Evolutionary conservation across 2,113 vertebrate genomes (phyloP).

Genomic region (Setophaga petechia): DNA sequence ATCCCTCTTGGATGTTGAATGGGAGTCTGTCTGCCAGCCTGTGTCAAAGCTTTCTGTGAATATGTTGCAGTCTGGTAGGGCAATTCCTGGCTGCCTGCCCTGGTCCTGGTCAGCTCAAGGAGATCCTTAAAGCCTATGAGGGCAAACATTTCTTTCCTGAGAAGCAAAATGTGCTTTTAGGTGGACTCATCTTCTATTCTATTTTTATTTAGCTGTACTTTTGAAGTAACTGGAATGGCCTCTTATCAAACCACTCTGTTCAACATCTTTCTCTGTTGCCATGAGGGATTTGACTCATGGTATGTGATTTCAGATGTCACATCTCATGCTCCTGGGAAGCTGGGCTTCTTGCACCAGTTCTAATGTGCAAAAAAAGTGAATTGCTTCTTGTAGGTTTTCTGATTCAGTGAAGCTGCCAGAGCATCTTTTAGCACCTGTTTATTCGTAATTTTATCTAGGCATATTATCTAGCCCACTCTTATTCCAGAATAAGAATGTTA

Average conservation of each 20-base stretch:
- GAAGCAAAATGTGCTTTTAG: accelerated
- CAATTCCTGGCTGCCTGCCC: not conserved
- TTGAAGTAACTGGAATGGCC: not conserved
- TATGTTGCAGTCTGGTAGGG: not conserved
- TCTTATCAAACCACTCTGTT: not conserved
- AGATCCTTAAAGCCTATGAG: not conserved
- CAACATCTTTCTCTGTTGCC: not conserved
- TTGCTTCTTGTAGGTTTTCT: not conserved
- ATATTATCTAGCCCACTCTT: not conserved
- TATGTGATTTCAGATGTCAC: not conserved
- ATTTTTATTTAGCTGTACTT: not conserved
- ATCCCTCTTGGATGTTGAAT: accelerated
- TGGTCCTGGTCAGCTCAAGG: not conserved
- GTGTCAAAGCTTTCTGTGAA: accelerated
- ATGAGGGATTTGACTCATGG: not conserved
- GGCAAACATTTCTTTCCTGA: not conserved
- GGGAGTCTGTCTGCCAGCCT: not conserved
- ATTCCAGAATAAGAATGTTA: not conserved
- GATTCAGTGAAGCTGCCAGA: not conserved
- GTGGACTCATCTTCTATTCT: not conserved
- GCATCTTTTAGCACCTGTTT: not conserved
- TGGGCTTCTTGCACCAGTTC: not conserved
- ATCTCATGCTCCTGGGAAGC: not conserved
- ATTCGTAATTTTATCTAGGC: not conserved
- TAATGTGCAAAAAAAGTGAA: not conserved